Evolutionary conservation across 2,888 invertebrate genomes (phyloP), one percentile per base, ranked within the genome.

Genomic region (Coleophora deauratella): DNA sequence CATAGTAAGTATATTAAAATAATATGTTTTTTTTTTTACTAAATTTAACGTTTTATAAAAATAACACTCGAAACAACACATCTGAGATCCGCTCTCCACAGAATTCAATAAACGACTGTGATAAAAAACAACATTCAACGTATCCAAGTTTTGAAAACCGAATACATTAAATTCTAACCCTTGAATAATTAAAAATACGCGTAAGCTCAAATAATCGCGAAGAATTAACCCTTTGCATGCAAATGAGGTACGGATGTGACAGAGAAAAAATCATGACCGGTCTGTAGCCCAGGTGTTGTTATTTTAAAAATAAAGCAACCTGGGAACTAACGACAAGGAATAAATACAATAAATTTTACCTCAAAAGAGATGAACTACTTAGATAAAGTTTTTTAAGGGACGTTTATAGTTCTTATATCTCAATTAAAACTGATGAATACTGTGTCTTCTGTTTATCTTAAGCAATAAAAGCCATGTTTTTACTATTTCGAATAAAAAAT

Each of bases 171-270:
- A 46, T 37, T 36, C 52, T 58, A 62, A 81, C 84, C 85, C 85
- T 76, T 81, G 81, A 76, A 85, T 81, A 85, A 85, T 85, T 85
- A 85, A 81, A 84, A 81, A 80, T 80, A 81, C 78, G 78, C 82
- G 82, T 75, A 80, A 74, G 76, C 68, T 64, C 72, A 78, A 79
- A 84, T 79, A 80, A 74, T 79, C 77, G 73, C 66, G 67, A 79
- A 74, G 80, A 77, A 65, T 82, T 81, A 82, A 82, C 84, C 85
- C 85, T 78, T 74, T 66, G 66, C 61, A 84, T 85, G 84, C 81
- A 79, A 82, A 85, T 82, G 59, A 69, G 65, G 49, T 49, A 50
- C 59, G 67, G 63, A 72, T 72, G 69, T 63, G 66, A 66, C 62
- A 50, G 57, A 37, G 55, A 58, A 62, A 64, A 62, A 75, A 71